These are phyloP conservation scores for Acanthornis magna DNA, from an alignment of 2,797 vertebrate genomes.

Conservation along the genomic window DNA sequence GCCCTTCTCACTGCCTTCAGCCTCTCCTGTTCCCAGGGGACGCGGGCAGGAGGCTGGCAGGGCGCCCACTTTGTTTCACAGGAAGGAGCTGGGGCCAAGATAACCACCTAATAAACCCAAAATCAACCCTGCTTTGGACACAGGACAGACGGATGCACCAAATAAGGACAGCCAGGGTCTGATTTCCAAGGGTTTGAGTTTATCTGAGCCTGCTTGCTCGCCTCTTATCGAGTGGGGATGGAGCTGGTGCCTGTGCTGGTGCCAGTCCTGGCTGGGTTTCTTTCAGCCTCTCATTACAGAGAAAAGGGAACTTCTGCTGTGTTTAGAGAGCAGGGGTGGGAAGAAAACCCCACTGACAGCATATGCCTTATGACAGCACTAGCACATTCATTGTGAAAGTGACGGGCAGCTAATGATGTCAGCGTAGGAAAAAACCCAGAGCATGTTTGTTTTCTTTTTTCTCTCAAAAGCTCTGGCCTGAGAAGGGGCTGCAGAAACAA, in stretches of 20 bases:
- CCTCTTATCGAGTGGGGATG: background rate
- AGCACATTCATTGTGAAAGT: slow-evolving; percentile 25
- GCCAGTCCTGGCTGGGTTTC: background rate
- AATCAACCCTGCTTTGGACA: background rate
- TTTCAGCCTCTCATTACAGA: background rate
- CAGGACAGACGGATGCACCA: rapidly evolving
- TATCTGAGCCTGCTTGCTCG: background rate
- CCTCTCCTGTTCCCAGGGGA: background rate
- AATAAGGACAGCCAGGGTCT: background rate
- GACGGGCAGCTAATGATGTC: slow-evolving; percentile 22
- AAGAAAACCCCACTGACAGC: slow-evolving; percentile 12
- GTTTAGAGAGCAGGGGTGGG: slow-evolving; percentile 2
- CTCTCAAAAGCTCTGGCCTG: slow-evolving; percentile 1
- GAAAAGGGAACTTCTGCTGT: slow-evolving; percentile 20
- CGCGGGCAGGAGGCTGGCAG: background rate
- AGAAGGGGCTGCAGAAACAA: slow-evolving; percentile 16
- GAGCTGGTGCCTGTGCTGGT: background rate
- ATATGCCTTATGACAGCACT: background rate
- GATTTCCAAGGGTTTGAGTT: background rate
- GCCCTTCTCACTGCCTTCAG: background rate
- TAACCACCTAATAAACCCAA: background rate
- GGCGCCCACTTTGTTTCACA: rapidly evolving
- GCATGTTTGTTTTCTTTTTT: background rate
- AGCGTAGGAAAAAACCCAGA: background rate
- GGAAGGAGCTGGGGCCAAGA: background rate